Percentiles rank a stretch among this genome's conserved stretches.
Conservation (phyloP, 2,888 invertebrate genomes). For the Yponomeuta malinellus region DNA sequence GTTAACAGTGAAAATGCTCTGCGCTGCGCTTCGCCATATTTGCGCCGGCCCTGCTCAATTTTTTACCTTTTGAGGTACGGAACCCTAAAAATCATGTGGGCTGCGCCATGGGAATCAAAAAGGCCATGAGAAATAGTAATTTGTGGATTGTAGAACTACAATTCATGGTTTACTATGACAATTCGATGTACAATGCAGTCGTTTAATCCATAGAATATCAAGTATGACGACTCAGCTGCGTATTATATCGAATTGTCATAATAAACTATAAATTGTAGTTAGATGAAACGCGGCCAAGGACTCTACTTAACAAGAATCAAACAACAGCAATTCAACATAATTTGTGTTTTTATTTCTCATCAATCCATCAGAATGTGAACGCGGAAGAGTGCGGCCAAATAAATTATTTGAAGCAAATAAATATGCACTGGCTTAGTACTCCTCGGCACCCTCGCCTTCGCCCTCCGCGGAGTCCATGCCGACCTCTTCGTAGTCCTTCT, state of each 20-base stretch:
- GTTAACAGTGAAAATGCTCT: too few relatives aligned
- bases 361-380: constrained; percentile 9
- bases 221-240: not conserved
- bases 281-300: not conserved
- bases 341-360: not conserved
- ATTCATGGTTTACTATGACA: too few relatives aligned
- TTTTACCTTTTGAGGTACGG: too few relatives aligned
- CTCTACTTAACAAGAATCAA: not conserved
- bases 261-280: not conserved
- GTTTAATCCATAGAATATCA: not conserved
- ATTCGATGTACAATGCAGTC: not conserved
- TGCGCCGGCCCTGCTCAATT: too few relatives aligned
- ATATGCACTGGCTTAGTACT: constrained; percentile 76
- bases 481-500: constrained; percentile 93
- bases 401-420: constrained; percentile 32
- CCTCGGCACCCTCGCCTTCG: constrained; percentile 87
- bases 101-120: too few relatives aligned
- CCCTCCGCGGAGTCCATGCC: constrained; percentile 91
- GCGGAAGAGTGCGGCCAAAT: constrained; percentile 34
- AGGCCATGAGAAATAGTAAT: too few relatives aligned
- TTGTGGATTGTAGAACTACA: not conserved
- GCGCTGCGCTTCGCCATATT: too few relatives aligned
- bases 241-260: not conserved
- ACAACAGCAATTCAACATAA: constrained; percentile 6
- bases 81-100: too few relatives aligned